Base-by-base conservation (phyloP, 2,113 vertebrate genomes). In the Perca schrenkii region DNA sequence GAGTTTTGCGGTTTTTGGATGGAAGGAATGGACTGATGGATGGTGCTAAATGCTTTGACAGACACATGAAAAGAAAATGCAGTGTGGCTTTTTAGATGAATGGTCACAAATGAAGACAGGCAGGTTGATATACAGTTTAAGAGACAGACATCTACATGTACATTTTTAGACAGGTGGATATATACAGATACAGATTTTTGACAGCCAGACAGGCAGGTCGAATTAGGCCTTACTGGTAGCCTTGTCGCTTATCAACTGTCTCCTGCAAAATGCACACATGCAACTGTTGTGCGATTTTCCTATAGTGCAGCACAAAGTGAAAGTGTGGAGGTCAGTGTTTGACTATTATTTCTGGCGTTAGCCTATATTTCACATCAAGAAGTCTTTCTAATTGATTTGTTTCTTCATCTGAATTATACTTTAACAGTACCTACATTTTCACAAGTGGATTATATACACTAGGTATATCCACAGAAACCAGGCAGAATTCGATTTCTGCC, bases 141-240 rank as follows among this genome's bases (percentile, higher is more conserved):
- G 34, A 34, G 5, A 34, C 49, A 56, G 52, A 63, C 61, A 74
- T 31, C 34, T 65, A 46, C 31, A 49, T 17, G 53, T 14, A 71
- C 12, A 74, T 66, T 53, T 74, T 82, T 74, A 68, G 77, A 84
- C 77, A 81, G 31, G 21, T 46, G 40, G 47, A 66, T 65, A 57
- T 56, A 40, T 31, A 64, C 46, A 61, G 57, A 74, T 72, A 77
- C n/a, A 22, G 34, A 74, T 50, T 5, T 46, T 8, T 80, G 78
- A 84, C 71, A 82, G 46, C 22, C 31, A 52, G 67, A 65, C 40
- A 58, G 60, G 22, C 46, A 73, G n/a, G n/a, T 75, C 61, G 34
- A 15, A 52, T 21, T 19, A 14, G 28, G 10, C 21, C 54, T 79
- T 71, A 67, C 40, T 2, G 50, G 54, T 52, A 64, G 43, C 79